Base-by-base conservation (phyloP, 2,888 invertebrate species). In the Crematogaster levior region DNA sequence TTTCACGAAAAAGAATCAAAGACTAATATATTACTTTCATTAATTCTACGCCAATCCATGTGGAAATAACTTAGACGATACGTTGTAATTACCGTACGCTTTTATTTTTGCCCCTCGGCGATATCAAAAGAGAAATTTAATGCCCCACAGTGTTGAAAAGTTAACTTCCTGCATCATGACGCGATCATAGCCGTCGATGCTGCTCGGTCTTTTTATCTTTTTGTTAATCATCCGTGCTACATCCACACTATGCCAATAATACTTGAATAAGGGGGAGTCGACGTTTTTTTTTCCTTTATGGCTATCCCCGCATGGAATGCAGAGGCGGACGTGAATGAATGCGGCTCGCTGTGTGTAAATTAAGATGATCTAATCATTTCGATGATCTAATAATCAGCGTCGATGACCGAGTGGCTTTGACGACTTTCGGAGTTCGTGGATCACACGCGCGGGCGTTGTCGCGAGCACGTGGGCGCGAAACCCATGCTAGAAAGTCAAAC, bases 401-500 rank as follows among this genome's bases (percentile, higher is more conserved):
- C 40, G 15, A 4, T 40, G 56, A 46, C 34, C 68, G 43, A 46
- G 56, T 6, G 27, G 6, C 63, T 65, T 65, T 21, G 27, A 40
- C 40, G 63, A 63, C 27, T 75, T 53, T 75, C 27, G 37, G 27
- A 15, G 21, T 12, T 18, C 24, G 24, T n/a, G n/a, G 46, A 73
- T 73, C 48, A 61, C 12, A 34, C 66, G 15, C 34, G 60, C 48
- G 37, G 10, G 34, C 63, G 51, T 51, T 43, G 18, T 37, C 40
- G 24, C 75, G 27, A n/a, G n/a, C 43, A 30, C 43, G 66, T 77
- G 27, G 66, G 79, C 82, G 86, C 75, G 86, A 88, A 85, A 75
- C 84, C 84, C 82, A 84, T 73, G 86, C 84, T 84, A 84, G 88
- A 88, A 88, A 88, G 88, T 85, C 82, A 84, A 74, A 82, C 80